Base-by-base conservation (phyloP, 1,140 invertebrate species). In the Brachionus manjavacas region DNA sequence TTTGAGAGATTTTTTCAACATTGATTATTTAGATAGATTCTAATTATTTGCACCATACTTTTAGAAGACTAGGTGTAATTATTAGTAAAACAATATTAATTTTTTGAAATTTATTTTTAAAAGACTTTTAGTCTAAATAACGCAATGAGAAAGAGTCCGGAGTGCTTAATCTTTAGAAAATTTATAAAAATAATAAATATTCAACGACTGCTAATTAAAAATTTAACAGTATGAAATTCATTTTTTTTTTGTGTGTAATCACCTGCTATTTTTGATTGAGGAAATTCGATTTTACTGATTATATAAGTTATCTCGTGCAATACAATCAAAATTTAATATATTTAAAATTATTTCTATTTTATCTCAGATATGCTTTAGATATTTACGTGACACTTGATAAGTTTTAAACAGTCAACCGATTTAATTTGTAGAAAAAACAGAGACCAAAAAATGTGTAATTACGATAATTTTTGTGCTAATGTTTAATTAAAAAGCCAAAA, bases 401-500 rank as follows among this genome's bases (percentile, higher is more conserved):
- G 16, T 20, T 60, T 60, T 60, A 25, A 35, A 60, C 52, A 60
- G 52, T 60, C 52, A 60, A 60, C 25, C 52, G 52, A 20, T 60
- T 60, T 60, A 23, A 25, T 60, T 60, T 60, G n/a, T 35, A 35
- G 9, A 23, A 60, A n/a, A 60, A 20, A 60, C 52, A 60, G 20
- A 16, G n/a, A 60, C n/a, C 52, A 60, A 20, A 23, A 55, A 60
- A 60, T 60, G 52, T 60, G 52, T 60, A 60, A 20, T 20, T 60
- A 23, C 20, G 16, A 16, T 23, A 20, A 60, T 60, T 60, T 60
- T 60, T 23, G 52, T 9, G 6, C 52, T 35, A 70, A 70, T 16
- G 66, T 70, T 70, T 70, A 35, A 35, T 70, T 35, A 70, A 70
- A 35, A 70, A 70, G 25, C n/a, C 25, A 70, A 70, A 70, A 14